Conservation (phyloP, 2,113 vertebrate species). For the Halcyon malimbica region DNA sequence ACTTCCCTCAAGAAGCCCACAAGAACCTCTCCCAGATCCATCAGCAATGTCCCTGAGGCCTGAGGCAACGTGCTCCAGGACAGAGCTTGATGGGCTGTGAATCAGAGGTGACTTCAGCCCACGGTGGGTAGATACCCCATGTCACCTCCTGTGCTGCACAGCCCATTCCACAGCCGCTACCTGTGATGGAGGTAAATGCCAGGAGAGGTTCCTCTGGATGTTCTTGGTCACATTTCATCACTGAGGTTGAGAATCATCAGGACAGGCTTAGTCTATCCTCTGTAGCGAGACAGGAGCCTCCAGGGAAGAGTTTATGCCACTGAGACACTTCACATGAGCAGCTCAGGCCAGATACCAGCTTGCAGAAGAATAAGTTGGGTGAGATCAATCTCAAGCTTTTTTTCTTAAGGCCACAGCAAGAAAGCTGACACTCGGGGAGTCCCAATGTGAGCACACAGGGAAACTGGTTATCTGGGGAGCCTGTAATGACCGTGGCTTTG, state of each 20-base stretch:
- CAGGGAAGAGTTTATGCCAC: not conserved
- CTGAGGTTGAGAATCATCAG: not conserved
- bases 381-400: not conserved
- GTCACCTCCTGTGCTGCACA: not conserved
- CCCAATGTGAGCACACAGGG: fast-evolving
- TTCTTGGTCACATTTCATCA: not conserved
- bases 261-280: not conserved
- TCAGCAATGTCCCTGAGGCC: too few relatives aligned
- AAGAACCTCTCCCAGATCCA: not conserved
- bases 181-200: not conserved
- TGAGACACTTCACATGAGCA: not conserved
- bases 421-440: not conserved
- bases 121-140: fast-evolving
- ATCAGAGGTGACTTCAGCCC: not conserved
- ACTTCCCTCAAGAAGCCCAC: not conserved
- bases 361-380: not conserved
- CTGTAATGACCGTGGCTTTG: not conserved
- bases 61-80: not conserved
- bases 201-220: not conserved
- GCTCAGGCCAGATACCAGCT: not conserved
- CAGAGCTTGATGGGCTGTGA: not conserved
- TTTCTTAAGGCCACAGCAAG: not conserved
- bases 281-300: not conserved
- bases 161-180: not conserved
- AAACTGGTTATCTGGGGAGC: not conserved